phyloP scores from a whole-genome alignment of 1,140 invertebrate species.

The Drosophila dunni region DNA sequence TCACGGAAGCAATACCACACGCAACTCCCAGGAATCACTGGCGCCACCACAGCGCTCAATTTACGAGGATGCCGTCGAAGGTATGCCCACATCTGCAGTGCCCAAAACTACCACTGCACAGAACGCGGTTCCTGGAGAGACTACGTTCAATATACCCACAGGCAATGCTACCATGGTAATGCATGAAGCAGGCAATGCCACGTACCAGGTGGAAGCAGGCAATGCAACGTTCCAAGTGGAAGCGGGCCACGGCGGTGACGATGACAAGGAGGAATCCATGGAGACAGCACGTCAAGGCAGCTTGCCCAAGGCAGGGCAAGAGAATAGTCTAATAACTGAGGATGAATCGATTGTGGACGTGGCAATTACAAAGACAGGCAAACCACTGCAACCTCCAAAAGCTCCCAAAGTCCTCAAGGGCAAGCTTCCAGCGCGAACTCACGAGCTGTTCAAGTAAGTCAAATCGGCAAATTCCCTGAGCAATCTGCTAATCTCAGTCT shows the following conservation, averaged over 20 bases:
- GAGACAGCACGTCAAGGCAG: conserved; percentile 57
- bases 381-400: conserved; percentile 23
- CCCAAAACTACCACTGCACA: conserved; percentile 39
- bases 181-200: conserved; percentile 31
- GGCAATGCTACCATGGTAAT: conserved; percentile 23
- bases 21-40: conserved; percentile 41
- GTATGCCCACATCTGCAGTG: conserved; percentile 3
- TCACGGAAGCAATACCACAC: conserved; percentile 45
- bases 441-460: conserved; percentile 81
- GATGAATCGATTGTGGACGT: conserved; percentile 67
- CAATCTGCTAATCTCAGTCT: neutral
- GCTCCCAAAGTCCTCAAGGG: conserved; percentile 46
- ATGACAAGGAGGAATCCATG: conserved; percentile 52
- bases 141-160: conserved; percentile 46
- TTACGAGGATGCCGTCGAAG: conserved; percentile 77
- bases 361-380: conserved; percentile 4
- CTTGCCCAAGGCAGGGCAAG: conserved; percentile 20
- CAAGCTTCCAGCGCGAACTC: conserved; percentile 70
- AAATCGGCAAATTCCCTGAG: neutral
- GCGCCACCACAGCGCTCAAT: conserved; percentile 51
- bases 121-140: conserved; percentile 45
- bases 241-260: neutral
- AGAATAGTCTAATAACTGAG: conserved; percentile 74
- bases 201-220: conserved; percentile 54
- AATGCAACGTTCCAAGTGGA: conserved; percentile 61